Base-by-base conservation (phyloP, 1,140 invertebrate genomes). In the Heterodera carotae region DNA sequence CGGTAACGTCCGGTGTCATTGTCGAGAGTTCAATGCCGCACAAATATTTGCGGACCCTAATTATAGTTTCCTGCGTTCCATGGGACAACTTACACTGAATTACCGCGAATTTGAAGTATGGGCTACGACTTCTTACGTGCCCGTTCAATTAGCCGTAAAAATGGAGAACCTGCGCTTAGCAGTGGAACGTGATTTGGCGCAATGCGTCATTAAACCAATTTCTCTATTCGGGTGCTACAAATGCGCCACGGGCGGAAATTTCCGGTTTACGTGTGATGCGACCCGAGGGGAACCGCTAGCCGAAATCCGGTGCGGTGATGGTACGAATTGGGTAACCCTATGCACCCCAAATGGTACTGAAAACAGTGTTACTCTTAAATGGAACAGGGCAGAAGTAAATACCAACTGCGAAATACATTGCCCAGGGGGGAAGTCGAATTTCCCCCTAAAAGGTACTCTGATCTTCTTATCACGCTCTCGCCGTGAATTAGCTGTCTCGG, bases 71-170 rank as follows among this genome's bases (percentile, higher is more conserved):
- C 66, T 22, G 5, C 36, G 12, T 15, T 34, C 33, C 18, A 22
- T 67, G 4, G 36, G 36, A 4, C 33, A 18, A n/a, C 22, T 34
- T 5, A 67, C 66, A 4, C 15, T 67, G 4, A 22, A 34, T n/a
- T 67, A 34, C 18, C 33, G 22, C 15, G 4, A 39, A 67, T 15
- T 5, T 15, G 12, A 12, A 4, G 66, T 67, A 18, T 39, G 36
- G 36, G 66, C 36, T 1, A 5, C 12, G 15, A 15, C 33, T 1
- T 4, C 15, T 5, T 67, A 67, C 22, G 33, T 39, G 18, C 66
- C 66, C 33, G 36, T 67, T 18, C 66, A 67, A 67, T 15, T 67
- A 18, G 15, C 33, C 36, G 12, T 67, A 18, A 67, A 39, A 67
- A 67, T 67, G 66, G 33, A 34, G 15, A 22, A 22, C 4, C n/a